A percentile compares a stretch with the other conserved stretches of the same genome.
Evolutionary conservation across 1,140 invertebrate species (phyloP).

Genomic region (Cyclina sinensis): DNA sequence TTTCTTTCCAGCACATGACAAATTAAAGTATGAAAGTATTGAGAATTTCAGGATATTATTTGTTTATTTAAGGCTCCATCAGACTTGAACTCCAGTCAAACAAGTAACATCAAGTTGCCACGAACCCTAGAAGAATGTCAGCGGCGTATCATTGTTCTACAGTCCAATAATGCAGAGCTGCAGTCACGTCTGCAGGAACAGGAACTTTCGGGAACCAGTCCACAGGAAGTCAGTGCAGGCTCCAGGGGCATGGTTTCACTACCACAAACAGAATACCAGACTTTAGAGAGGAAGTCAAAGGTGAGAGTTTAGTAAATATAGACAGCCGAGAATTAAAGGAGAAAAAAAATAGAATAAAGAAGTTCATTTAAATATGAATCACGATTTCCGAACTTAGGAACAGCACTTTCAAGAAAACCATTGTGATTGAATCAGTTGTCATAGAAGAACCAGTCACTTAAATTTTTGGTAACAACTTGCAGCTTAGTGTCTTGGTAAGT

Average conservation of each 20-base stretch:
- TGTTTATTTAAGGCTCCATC: slow-evolving; percentile 58
- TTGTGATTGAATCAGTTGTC: too few relatives aligned
- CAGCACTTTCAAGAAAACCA: too few relatives aligned
- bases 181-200: slow-evolving; percentile 67
- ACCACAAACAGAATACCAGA: slow-evolving; percentile 70
- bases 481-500: too few relatives aligned
- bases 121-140: slow-evolving; percentile 82
- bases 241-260: slow-evolving; percentile 69
- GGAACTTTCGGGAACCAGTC: slow-evolving; percentile 62
- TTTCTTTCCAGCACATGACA: too few relatives aligned
- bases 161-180: slow-evolving; percentile 76
- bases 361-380: too few relatives aligned
- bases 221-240: slow-evolving; percentile 19
- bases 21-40: too few relatives aligned
- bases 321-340: too few relatives aligned
- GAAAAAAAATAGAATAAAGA: too few relatives aligned
- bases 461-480: too few relatives aligned
- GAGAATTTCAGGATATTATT: background rate
- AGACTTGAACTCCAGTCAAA: slow-evolving; percentile 52
- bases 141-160: slow-evolving; percentile 76
- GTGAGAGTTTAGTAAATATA: background rate
- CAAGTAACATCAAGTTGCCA: slow-evolving; percentile 75
- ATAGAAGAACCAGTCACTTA: too few relatives aligned
- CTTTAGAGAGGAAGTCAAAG: slow-evolving; percentile 76
- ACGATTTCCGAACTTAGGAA: too few relatives aligned